These are phyloP conservation scores for Scylla paramamosain DNA, from an alignment of 1,140 invertebrate genomes.

Conservation along the genomic window DNA sequence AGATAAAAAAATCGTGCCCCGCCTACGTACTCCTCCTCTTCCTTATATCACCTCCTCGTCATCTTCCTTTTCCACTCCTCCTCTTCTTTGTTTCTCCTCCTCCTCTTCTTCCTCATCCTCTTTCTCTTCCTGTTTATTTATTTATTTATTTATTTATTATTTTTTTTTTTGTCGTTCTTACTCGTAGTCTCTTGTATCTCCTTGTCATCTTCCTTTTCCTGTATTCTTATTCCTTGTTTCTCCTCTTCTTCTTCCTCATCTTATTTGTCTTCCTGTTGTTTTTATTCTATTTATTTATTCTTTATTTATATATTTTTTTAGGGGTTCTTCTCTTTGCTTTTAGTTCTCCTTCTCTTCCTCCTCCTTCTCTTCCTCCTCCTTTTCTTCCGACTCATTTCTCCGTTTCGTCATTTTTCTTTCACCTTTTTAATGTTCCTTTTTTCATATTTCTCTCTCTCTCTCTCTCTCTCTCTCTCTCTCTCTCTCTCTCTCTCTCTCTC, in stretches of 20 bases:
- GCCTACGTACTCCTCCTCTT: not conserved
- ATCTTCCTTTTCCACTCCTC: not conserved
- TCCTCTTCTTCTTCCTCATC: slow-evolving; percentile 14
- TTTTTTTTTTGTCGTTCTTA: too few relatives aligned
- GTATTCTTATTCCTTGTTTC: not conserved
- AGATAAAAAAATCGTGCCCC: slow-evolving; percentile 48
- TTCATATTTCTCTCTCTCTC: not conserved
- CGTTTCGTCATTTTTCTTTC: not conserved
- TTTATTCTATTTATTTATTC: not conserved
- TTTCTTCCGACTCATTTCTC: not conserved
- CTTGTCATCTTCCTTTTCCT: not conserved
- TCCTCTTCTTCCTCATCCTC: too few relatives aligned
- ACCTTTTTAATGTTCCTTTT: not conserved
- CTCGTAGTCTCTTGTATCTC: too few relatives aligned
- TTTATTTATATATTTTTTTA: not conserved
- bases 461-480: slow-evolving; percentile 43
- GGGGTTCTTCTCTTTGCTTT: too few relatives aligned
- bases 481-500: not conserved
- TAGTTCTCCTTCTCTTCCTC: slow-evolving; percentile 6
- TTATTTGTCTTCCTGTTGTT: not conserved
- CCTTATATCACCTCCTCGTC: not conserved
- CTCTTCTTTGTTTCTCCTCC: not conserved
- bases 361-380: too few relatives aligned
- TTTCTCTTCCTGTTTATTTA: too few relatives aligned
- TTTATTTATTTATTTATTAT: too few relatives aligned